These are phyloP conservation scores for Lathronympha strigana DNA, from an alignment of 2,888 invertebrate species.

Conservation along the genomic window DNA sequence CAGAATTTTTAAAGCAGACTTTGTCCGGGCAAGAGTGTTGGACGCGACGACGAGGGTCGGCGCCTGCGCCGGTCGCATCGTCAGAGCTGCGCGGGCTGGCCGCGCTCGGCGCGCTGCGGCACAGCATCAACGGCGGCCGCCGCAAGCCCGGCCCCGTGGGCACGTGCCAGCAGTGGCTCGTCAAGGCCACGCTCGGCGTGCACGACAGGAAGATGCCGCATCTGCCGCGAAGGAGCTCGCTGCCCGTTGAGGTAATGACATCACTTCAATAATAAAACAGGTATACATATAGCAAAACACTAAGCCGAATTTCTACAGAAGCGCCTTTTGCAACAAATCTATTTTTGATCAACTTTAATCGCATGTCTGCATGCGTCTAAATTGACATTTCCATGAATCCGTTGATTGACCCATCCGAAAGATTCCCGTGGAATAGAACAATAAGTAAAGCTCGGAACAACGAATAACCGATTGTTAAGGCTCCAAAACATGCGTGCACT, in stretches of 20 bases:
- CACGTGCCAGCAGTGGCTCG: conserved; percentile 66
- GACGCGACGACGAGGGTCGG: conserved; percentile 67
- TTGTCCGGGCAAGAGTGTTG: conserved; percentile 60
- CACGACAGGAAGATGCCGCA: conserved; percentile 54
- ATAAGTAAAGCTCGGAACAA: no score
- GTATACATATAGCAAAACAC: background rate
- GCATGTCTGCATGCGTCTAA: no score
- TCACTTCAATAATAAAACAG: background rate
- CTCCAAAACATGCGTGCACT: no score
- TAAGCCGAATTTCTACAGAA: background rate
- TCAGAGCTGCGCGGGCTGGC: conserved; percentile 59
- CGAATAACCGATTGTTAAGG: no score
- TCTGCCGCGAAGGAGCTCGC: conserved; percentile 67
- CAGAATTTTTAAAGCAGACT: conserved; percentile 60
- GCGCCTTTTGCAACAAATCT: background rate
- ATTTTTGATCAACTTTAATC: no score
- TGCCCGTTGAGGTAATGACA: conserved; percentile 78
- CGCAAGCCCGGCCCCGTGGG: conserved; percentile 55
- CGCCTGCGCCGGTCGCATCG: conserved; percentile 62
- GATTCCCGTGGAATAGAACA: no score
- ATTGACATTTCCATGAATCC: no score
- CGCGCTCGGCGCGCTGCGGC: conserved; percentile 51
- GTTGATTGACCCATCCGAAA: no score
- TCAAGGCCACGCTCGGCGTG: conserved; percentile 53
- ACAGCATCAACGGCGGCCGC: conserved; percentile 61